Base-by-base conservation (phyloP, 2,888 invertebrate genomes). In the Acronicta alni region DNA sequence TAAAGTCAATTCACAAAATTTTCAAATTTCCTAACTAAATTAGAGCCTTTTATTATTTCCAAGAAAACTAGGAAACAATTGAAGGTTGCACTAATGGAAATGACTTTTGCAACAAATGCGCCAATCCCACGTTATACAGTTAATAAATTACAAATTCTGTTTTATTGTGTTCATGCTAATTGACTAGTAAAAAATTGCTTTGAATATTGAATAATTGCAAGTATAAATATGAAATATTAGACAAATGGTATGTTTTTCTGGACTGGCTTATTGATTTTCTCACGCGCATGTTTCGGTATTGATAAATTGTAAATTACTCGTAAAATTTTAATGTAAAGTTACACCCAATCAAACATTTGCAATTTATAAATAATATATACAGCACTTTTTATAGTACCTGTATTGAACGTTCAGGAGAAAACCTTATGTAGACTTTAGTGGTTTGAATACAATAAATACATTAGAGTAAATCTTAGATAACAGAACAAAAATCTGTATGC, bases 141-240 rank as follows among this genome's bases (percentile, higher is more conserved):
- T 42, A 35, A 43, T 52, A 59, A 60, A 53, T 74, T 45, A 45
- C 23, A 23, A 35, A 35, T 32, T 45, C 37, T 20, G 5, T 35
- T 43, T 53, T 23, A 60, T 56, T 51, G 56, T 51, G 37, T 30
- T 23, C 41, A 60, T 49, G 51, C 42, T 51, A 56, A 60, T 65
- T 41, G 32, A 30, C 39, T 20, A 48, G 16, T 37, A 45, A 73
- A 70, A 57, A 54, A 35, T 49, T 37, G 16, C 20, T 53, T 75
- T 74, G 58, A 62, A 63, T 71, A 67, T 70, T 51, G 26, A 65
- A 51, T 45, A 51, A 23, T 43, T 65, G 59, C 49, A 51, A 49
- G 51, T 65, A 70, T 58, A 45, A 49, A 67, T 52, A 37, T 23
- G 39, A 61, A 61, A 51, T 51, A 26, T 44, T n/a, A 10, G n/a